phyloP scores from a whole-genome alignment of 2,797 vertebrate species.

The Denticeps clupeoides region DNA sequence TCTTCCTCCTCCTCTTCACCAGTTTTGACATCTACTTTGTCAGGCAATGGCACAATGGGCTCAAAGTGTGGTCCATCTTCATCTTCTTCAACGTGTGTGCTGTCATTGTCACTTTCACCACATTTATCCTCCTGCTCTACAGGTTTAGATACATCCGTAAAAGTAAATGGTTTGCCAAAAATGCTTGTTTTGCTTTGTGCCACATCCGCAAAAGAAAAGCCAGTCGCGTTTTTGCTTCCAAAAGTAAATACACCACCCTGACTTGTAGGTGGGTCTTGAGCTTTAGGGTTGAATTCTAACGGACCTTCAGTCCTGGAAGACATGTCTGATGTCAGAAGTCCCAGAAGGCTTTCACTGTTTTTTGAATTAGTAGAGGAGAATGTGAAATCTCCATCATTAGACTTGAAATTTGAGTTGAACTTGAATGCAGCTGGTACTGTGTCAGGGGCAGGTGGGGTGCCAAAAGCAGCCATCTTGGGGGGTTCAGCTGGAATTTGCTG shows the following conservation, averaged over 20 bases:
- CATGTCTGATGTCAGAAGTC: slow-evolving; percentile 82
- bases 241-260: slow-evolving; percentile 71
- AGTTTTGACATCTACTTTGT: slow-evolving; percentile 95
- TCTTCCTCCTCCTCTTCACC: slow-evolving; percentile 97
- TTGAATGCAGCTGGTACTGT: slow-evolving; percentile 66
- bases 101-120: slow-evolving; percentile 76
- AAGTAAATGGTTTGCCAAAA: slow-evolving; percentile 66
- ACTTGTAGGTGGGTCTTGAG: slow-evolving; percentile 43
- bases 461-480: slow-evolving; percentile 62
- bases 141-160: slow-evolving; percentile 56
- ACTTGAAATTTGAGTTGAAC: slow-evolving; percentile 96
- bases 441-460: slow-evolving; percentile 53
- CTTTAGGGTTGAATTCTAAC: slow-evolving; percentile 46
- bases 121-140: slow-evolving; percentile 51
- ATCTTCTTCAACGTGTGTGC: slow-evolving; percentile 78
- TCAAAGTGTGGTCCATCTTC: slow-evolving; percentile 98
- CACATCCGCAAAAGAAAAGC: slow-evolving; percentile 61
- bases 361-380: slow-evolving; percentile 75
- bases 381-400: slow-evolving; percentile 92
- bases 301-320: slow-evolving; percentile 61
- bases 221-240: slow-evolving; percentile 58
- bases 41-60: slow-evolving; percentile 91
- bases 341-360: slow-evolving; percentile 79
- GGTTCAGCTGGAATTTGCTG: slow-evolving; percentile 66
- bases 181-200: slow-evolving; percentile 45